Evolutionary conservation across 2,797 vertebrate species (phyloP).

Genomic region (Squalus acanthias): DNA sequence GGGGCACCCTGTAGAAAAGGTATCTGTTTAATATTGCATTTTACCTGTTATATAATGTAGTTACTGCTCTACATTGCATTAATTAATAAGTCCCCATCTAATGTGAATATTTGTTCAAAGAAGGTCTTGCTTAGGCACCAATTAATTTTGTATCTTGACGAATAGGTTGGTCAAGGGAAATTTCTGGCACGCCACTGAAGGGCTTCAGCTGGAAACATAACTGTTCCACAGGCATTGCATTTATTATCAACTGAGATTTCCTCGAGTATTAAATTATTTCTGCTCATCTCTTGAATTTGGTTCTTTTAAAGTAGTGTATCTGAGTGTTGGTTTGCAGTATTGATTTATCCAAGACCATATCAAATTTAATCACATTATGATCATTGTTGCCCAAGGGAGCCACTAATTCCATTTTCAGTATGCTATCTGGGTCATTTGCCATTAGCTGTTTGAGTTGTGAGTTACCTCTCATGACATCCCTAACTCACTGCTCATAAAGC

Average conservation of each 20-base stretch:
- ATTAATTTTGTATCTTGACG: background rate
- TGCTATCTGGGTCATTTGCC: background rate
- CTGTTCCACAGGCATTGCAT: background rate
- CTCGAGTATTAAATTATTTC: background rate
- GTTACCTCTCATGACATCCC: background rate
- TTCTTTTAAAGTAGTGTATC: background rate
- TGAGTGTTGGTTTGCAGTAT: background rate
- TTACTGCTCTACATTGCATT: no score
- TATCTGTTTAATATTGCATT: conserved; percentile 45
- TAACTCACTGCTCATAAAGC: background rate
- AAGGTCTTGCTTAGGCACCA: background rate
- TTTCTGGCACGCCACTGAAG: background rate
- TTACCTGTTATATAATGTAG: background rate
- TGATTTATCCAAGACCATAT: background rate
- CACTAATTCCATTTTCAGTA: background rate
- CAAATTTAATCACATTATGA: background rate
- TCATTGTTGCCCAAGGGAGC: background rate
- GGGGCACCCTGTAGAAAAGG: conserved; percentile 72
- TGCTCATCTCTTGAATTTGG: background rate
- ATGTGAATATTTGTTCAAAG: background rate
- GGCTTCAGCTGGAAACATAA: background rate
- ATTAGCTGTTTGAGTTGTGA: background rate
- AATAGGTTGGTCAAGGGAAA: background rate
- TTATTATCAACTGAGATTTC: background rate
- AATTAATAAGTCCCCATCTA: background rate